phyloP scores from a whole-genome alignment of 2,888 invertebrate species.

The Papilio elwesi region DNA sequence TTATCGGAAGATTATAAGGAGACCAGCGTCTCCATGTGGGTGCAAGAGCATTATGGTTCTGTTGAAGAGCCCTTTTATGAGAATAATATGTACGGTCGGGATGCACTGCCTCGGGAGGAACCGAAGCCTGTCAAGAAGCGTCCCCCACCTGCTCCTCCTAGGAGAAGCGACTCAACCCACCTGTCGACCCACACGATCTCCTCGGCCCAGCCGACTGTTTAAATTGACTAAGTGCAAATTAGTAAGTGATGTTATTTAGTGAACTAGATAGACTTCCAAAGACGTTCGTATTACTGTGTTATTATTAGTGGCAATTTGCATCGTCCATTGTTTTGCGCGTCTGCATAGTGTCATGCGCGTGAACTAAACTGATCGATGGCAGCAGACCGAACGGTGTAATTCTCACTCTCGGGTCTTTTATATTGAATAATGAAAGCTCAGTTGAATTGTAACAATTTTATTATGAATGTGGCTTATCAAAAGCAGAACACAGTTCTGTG shows the following conservation, averaged over 20 bases:
- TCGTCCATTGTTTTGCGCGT: conserved; percentile 32
- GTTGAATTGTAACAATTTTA: conserved; percentile 36
- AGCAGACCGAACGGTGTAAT: neutral
- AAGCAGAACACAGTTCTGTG: conserved; percentile 38
- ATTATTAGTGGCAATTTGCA: conserved; percentile 32
- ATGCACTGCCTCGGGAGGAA: conserved; percentile 63
- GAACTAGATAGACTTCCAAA: conserved; percentile 33
- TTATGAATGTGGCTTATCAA: neutral
- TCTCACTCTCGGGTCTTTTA: conserved; percentile 3
- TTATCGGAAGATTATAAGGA: conserved; percentile 89
- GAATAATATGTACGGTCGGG: conserved; percentile 84
- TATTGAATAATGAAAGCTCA: conserved; percentile 19
- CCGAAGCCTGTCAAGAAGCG: conserved; percentile 85
- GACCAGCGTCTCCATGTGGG: conserved; percentile 95
- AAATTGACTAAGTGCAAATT: conserved; percentile 44
- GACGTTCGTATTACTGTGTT: conserved; percentile 17
- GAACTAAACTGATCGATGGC: neutral
- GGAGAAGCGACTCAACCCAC: conserved; percentile 94
- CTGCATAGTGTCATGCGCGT: neutral
- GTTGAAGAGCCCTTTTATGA: conserved; percentile 88
- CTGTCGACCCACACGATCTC: conserved; percentile 80
- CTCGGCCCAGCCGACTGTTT: conserved; percentile 65
- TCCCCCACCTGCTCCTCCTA: conserved; percentile 95
- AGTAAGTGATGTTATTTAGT: conserved; percentile 31
- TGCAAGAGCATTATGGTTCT: conserved; percentile 92